Evolutionary conservation across 2,888 invertebrate genomes (phyloP).

Genomic region (Chrysomela aeneicollis): DNA sequence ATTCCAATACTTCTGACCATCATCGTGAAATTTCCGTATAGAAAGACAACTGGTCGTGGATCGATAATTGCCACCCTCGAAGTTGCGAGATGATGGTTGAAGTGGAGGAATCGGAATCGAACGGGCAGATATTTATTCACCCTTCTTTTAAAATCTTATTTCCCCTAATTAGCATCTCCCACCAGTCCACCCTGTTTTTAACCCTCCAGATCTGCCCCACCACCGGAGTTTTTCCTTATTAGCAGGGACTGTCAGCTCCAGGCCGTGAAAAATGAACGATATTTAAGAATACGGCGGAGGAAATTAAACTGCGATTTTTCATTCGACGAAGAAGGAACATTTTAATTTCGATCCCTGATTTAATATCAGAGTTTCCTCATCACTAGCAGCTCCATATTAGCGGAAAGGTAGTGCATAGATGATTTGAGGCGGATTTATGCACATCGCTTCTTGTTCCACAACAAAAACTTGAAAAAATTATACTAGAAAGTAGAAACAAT

Average conservation of each 20-base stretch:
- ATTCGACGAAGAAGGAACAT: conserved; percentile 36
- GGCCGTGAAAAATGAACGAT: conserved; percentile 55
- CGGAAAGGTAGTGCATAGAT: too few relatives aligned
- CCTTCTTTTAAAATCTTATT: conserved; percentile 50
- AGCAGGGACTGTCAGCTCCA: conserved; percentile 53
- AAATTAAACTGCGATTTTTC: conserved; percentile 54
- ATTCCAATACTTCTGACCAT: background rate
- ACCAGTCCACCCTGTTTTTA: conserved; percentile 37
- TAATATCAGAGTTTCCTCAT: conserved; percentile 28
- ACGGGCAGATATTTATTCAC: conserved; percentile 49
- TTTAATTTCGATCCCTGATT: conserved; percentile 37
- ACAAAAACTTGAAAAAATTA: too few relatives aligned
- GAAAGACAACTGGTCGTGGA: conserved; percentile 21
- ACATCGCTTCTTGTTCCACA: too few relatives aligned
- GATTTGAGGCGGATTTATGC: too few relatives aligned
- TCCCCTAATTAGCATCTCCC: conserved; percentile 46
- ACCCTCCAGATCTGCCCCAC: conserved; percentile 30
- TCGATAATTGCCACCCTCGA: conserved; percentile 38
- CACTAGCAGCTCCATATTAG: background rate
- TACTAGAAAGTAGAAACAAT: too few relatives aligned
- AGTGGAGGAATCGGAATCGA: conserved; percentile 44
- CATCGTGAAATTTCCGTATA: background rate
- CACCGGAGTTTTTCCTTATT: conserved; percentile 42
- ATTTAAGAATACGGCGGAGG: conserved; percentile 53
- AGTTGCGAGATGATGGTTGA: conserved; percentile 39